Conservation (phyloP, 2,888 invertebrate species). For the Tryphoninae sp. region DNA sequence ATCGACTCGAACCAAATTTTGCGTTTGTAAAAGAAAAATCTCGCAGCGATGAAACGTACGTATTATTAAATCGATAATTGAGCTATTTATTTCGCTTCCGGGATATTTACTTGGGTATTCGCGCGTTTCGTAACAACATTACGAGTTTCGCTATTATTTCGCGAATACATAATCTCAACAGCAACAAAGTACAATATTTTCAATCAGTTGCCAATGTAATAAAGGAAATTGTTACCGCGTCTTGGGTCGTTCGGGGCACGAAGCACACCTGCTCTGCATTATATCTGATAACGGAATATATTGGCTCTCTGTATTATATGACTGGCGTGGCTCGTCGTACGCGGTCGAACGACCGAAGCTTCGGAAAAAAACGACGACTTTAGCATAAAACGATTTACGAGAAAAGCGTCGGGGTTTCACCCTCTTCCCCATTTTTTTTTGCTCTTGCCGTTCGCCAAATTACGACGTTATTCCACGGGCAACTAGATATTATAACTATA, state of each 20-base stretch:
- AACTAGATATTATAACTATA: constrained; percentile 27
- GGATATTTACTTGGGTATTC: too few species aligned
- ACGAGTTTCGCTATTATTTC: not conserved
- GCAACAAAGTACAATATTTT: not conserved
- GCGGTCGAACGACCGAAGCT: constrained; percentile 30
- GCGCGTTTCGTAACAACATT: not conserved
- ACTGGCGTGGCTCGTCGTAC: constrained; percentile 46
- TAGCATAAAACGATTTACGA: constrained; percentile 73
- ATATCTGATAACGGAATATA: constrained; percentile 35
- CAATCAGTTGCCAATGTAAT: constrained; percentile 12
- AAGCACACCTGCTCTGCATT: not conserved
- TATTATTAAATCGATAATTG: too few species aligned
- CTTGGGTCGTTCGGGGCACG: not conserved
- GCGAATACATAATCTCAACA: not conserved
- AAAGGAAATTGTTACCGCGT: not conserved
- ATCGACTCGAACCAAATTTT: too few species aligned
- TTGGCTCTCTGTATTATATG: constrained; percentile 42
- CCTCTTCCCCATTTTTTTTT: constrained; percentile 10
- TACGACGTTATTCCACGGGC: constrained; percentile 42
- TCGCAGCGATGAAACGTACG: too few species aligned
- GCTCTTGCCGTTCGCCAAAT: constrained; percentile 35
- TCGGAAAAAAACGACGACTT: constrained; percentile 41
- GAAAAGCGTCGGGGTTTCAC: constrained; percentile 44
- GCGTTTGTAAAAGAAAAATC: too few species aligned
- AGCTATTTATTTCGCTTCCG: too few species aligned